Conservation (phyloP, 2,797 vertebrate genomes). For the Sebastes jordani region DNA sequence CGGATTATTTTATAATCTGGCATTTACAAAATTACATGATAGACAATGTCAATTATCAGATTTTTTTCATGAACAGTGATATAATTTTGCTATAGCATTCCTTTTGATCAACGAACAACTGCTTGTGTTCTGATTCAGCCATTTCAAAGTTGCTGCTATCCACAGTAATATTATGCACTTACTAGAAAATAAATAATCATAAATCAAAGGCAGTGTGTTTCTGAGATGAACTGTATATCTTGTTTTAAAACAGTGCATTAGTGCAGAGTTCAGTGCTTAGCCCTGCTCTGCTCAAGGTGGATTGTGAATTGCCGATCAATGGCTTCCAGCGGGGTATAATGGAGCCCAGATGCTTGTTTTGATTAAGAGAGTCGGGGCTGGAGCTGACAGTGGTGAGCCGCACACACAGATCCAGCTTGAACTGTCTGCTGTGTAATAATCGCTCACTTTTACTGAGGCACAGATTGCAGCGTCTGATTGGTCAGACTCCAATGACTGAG, state of each 20-base stretch:
- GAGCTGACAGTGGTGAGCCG: constrained; percentile 64
- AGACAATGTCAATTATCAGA: background rate
- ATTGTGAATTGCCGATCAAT: constrained; percentile 67
- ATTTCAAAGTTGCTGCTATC: background rate
- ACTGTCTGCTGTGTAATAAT: constrained; percentile 67
- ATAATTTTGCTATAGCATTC: background rate
- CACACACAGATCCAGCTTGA: constrained; percentile 51
- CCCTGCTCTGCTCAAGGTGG: constrained; percentile 38
- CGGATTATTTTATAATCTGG: background rate
- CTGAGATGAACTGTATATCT: constrained; percentile 10
- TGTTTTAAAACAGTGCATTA: constrained; percentile 38
- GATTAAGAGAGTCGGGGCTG: constrained; percentile 75
- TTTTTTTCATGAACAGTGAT: background rate
- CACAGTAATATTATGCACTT: background rate
- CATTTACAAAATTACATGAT: background rate
- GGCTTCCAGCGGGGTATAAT: constrained; percentile 68
- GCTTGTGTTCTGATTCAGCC: background rate
- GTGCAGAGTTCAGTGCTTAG: constrained; percentile 30
- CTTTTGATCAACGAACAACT: background rate
- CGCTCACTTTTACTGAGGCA: constrained; percentile 63
- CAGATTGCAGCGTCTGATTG: constrained; percentile 65
- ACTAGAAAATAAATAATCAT: no score
- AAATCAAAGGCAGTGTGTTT: constrained; percentile 14
- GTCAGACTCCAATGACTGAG: constrained; percentile 61
- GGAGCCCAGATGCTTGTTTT: constrained; percentile 76